A percentile compares a stretch with the other conserved stretches of the same genome.
Conservation (phyloP, 2,113 vertebrate species). For the Pholis gunnellus region DNA sequence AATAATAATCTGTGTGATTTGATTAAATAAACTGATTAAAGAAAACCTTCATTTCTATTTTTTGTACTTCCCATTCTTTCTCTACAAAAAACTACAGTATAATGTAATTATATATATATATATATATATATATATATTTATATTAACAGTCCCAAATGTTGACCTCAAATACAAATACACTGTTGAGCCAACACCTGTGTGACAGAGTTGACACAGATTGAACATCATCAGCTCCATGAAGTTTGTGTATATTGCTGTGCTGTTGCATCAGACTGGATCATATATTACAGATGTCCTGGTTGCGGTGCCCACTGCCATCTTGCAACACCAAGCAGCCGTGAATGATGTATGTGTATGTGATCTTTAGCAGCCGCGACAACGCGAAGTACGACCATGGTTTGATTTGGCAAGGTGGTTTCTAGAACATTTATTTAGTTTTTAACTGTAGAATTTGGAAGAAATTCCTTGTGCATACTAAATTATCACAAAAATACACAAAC, state of each 20-base stretch:
- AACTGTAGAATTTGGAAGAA: not conserved
- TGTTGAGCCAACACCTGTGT: not conserved
- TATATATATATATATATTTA: too few relatives aligned
- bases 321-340: not conserved
- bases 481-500: too few relatives aligned
- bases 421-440: not conserved
- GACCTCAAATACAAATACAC: not conserved
- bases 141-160: not conserved
- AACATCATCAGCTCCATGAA: slow-evolving; percentile 2
- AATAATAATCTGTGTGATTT: not conserved
- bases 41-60: not conserved
- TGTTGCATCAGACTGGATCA: slow-evolving; percentile 32
- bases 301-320: not conserved
- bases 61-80: not conserved
- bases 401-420: not conserved
- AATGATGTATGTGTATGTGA: not conserved
- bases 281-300: slow-evolving; percentile 21
- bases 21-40: not conserved
- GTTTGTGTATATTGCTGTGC: not conserved
- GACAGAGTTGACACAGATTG: slow-evolving; percentile 11
- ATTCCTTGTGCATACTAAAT: too few relatives aligned
- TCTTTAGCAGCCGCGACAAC: not conserved
- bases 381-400: too few relatives aligned
- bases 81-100: not conserved
- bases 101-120: not conserved